Evolutionary conservation across 2,113 vertebrate genomes (phyloP).

Genomic region (Origma solitaria): DNA sequence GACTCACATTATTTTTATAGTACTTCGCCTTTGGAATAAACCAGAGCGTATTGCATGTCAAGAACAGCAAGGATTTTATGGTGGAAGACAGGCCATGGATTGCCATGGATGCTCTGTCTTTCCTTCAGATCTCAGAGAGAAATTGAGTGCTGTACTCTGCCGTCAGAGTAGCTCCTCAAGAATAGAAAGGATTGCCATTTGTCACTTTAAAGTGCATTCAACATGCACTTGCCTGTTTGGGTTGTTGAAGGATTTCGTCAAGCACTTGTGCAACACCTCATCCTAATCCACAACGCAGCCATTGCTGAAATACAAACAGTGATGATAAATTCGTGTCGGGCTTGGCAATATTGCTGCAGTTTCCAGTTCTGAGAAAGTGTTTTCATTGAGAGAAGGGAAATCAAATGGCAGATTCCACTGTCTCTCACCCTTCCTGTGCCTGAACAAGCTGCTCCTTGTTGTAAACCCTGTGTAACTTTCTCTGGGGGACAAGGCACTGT

Average conservation of each 20-base stretch:
- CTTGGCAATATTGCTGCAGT: not conserved
- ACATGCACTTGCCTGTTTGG: not conserved
- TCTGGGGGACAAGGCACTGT: not conserved
- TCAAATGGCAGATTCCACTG: not conserved
- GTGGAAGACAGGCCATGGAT: not conserved
- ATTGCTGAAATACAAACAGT: slow-evolving; percentile 10
- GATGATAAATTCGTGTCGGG: slow-evolving; percentile 25
- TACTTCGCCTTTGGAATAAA: not conserved
- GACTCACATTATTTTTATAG: not conserved
- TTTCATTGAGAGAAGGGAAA: slow-evolving; percentile 9
- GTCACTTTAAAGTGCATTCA: not conserved
- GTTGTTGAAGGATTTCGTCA: not conserved
- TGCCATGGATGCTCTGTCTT: not conserved
- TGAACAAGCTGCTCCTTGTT: not conserved
- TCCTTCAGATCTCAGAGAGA: not conserved
- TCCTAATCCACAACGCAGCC: not conserved
- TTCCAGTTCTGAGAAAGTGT: slow-evolving; percentile 4
- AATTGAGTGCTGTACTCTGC: not conserved
- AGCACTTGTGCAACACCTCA: not conserved
- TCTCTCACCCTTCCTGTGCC: slow-evolving; percentile 14
- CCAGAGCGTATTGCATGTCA: not conserved
- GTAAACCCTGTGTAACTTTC: not conserved
- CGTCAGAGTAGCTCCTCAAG: not conserved
- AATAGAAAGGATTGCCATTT: not conserved
- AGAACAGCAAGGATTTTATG: not conserved